Percentiles rank a stretch among this genome's conserved stretches.
phyloP scores from a whole-genome alignment of 2,888 invertebrate genomes.

The Mimumesa dahlbomi region DNA sequence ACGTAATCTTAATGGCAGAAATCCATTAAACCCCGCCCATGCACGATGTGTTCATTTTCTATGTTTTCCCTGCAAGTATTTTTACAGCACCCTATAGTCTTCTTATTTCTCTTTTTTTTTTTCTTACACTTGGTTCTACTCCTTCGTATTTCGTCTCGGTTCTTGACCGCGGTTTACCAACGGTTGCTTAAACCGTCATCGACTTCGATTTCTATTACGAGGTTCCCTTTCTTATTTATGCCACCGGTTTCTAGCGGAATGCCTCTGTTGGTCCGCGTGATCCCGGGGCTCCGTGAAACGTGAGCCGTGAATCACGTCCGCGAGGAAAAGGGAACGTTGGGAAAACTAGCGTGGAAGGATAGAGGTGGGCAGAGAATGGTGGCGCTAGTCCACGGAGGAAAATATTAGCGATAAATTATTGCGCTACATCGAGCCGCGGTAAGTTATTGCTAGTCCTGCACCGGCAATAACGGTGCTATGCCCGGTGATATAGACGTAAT shows the following conservation, averaged over 20 bases:
- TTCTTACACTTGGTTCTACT: not conserved
- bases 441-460: constrained; percentile 62
- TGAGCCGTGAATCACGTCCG: constrained; percentile 59
- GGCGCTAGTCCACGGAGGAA: constrained; percentile 54
- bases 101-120: not conserved
- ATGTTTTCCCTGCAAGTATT: constrained; percentile 5
- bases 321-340: constrained; percentile 30
- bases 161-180: not conserved
- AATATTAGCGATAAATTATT: constrained; percentile 68
- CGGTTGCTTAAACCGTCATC: not conserved
- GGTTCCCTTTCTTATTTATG: constrained; percentile 1
- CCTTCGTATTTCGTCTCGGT: not conserved
- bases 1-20: constrained; percentile 48
- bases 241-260: not conserved
- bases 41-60: constrained; percentile 19
- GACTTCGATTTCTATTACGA: not conserved
- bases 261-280: constrained; percentile 11
- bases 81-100: not conserved
- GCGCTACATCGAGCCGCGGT: constrained; percentile 62
- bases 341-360: not conserved
- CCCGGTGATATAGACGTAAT: constrained; percentile 65
- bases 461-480: constrained; percentile 58
- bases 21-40: constrained; percentile 58
- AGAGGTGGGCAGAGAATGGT: constrained; percentile 38
- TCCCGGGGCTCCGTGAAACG: constrained; percentile 44